Percentiles rank a stretch among this genome's conserved stretches.
phyloP scores from a whole-genome alignment of 2,888 invertebrate species.

The Vanessa cardui region DNA sequence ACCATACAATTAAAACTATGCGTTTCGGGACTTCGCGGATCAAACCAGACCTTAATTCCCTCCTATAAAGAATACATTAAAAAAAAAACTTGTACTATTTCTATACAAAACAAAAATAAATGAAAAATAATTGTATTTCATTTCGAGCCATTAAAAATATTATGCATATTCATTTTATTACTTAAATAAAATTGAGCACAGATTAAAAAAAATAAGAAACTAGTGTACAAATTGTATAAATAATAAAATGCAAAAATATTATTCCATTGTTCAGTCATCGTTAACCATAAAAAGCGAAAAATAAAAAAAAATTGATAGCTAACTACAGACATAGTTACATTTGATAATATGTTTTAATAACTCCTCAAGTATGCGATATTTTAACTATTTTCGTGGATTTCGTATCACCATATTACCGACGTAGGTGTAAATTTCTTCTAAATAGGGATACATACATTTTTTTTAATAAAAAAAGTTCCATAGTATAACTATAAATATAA shows the following conservation, averaged over 20 bases:
- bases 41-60: constrained; percentile 35
- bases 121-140: constrained; percentile 16
- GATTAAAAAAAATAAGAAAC: constrained; percentile 33
- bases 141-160: constrained; percentile 26
- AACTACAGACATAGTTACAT: constrained; percentile 7
- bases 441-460: not conserved
- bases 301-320: not conserved
- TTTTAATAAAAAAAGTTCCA: not conserved
- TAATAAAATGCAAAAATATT: constrained; percentile 34
- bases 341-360: not conserved
- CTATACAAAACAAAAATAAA: constrained; percentile 21
- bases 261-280: constrained; percentile 29
- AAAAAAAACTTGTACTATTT: constrained; percentile 30
- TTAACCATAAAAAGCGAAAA: constrained; percentile 9
- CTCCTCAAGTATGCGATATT: not conserved
- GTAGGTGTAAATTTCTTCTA: not conserved
- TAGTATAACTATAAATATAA: not conserved
- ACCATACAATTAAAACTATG: constrained; percentile 18
- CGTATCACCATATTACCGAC: not conserved
- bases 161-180: constrained; percentile 28
- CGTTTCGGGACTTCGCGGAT: constrained; percentile 25
- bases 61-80: constrained; percentile 21
- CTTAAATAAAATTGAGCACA: constrained; percentile 44
- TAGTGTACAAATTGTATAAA: constrained; percentile 40
- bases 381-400: not conserved